Conservation (phyloP, 2,113 vertebrate genomes). For the Zosterops pallidus region DNA sequence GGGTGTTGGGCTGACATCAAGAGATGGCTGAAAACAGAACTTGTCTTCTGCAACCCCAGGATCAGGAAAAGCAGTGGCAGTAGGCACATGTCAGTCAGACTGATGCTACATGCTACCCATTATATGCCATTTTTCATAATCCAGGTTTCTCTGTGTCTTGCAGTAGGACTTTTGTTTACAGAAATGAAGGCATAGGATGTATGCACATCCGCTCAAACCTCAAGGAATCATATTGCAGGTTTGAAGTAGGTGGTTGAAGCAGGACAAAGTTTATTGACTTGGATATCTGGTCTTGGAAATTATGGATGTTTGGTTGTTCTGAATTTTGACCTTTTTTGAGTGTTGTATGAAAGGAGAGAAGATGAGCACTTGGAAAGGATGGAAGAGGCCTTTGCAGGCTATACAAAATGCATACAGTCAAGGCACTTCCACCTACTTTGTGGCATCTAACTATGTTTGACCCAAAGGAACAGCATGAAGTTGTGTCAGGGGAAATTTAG, state of each 20-base stretch:
- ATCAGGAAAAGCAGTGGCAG: background rate
- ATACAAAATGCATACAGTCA: constrained; percentile 85
- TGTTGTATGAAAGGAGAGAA: constrained; percentile 87
- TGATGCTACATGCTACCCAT: background rate
- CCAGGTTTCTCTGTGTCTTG: background rate
- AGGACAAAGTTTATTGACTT: background rate
- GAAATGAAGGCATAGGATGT: background rate
- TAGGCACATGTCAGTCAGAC: background rate
- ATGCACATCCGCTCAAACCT: background rate
- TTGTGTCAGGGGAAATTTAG: background rate
- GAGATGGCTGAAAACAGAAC: background rate
- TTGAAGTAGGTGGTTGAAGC: background rate
- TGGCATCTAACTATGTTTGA: constrained; percentile 93
- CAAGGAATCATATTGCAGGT: background rate
- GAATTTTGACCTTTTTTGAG: background rate
- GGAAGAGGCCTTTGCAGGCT: constrained; percentile 82
- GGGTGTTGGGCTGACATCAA: background rate
- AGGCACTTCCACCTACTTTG: constrained; percentile 93
- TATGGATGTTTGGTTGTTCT: background rate
- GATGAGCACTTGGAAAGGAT: constrained; percentile 93
- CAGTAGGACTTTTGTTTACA: background rate
- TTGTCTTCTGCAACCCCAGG: background rate
- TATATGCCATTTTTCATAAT: background rate
- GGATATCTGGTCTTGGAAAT: background rate
- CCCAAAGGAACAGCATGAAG: background rate